Conservation (phyloP, 2,888 invertebrate genomes). For the Leptinotarsa rubiginosa region DNA sequence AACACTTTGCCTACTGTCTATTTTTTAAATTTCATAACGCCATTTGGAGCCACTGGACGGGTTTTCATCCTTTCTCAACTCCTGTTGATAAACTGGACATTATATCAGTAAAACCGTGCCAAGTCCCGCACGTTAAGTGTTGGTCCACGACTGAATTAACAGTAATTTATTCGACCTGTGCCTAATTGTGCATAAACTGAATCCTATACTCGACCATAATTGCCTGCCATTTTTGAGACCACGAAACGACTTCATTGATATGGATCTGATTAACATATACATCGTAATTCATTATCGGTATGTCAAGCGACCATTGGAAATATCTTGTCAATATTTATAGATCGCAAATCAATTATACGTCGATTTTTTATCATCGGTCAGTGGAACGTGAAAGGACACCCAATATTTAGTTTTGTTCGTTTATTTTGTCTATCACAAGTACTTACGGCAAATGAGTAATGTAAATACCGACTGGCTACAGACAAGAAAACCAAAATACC, state of each 20-base stretch:
- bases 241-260: slow-evolving; percentile 13
- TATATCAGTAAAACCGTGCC: not conserved
- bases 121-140: not conserved
- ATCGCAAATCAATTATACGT: slow-evolving; percentile 6
- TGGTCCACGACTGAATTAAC: slow-evolving; percentile 1
- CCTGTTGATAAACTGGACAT: not conserved
- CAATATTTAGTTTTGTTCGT: not conserved
- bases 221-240: slow-evolving; percentile 8
- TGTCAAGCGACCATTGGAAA: not conserved
- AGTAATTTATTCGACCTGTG: slow-evolving; percentile 8
- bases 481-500: too few species aligned
- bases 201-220: not conserved
- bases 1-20: too few species aligned
- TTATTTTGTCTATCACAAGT: not conserved
- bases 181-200: slow-evolving; percentile 8
- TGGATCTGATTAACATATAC: slow-evolving; percentile 14
- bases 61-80: not conserved
- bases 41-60: not conserved
- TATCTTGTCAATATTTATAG: slow-evolving; percentile 9
- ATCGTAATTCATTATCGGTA: slow-evolving; percentile 6
- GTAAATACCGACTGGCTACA: too few species aligned
- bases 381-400: not conserved
- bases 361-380: not conserved
- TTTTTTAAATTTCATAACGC: too few species aligned
- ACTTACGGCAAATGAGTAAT: not conserved